Base-by-base conservation (phyloP, 2,888 invertebrate species). In the Andrena bucephala region DNA sequence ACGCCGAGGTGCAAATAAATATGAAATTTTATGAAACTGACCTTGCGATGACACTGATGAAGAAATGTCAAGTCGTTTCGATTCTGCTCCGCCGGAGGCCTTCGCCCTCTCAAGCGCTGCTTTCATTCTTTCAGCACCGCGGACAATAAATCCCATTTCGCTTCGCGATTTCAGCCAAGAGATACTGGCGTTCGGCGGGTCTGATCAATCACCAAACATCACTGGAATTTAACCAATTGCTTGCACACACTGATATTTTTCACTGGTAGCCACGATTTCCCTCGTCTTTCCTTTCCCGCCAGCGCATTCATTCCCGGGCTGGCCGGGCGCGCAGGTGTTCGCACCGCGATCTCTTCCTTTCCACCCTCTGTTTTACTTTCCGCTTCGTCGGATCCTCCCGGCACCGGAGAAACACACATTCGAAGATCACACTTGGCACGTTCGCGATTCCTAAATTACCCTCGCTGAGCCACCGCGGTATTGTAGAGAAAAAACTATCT, bases 381-480 rank as follows among this genome's bases (percentile, higher is more conserved):
- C 72, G 69, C 65, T 54, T 20, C 27, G 20, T 52, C 29, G 69
- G 63, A 63, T 80, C 66, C 77, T 84, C 52, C 65, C 83, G 72
- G 62, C 75, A 81, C 73, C 69, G 74, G 75, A 78, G 74, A 77
- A 83, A 80, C 85, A 86, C 85, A 86, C 80, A 63, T 84, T 82
- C 77, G 78, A 82, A 75, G 86, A 87, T 87, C 87, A 88, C 88
- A 89, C 89, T 90, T 90, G 89, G 89, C 89, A 89, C 88, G 86
- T 83, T 81, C 85, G 79, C 84, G 85, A 87, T 87, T 73, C 65
- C 79, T 85, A 86, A 74, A 83, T 86, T 83, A 81, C 86, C 87
- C 88, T 90, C 88, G 90, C 87, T 90, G 91, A 92, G 91, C 90
- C 90, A 91, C 91, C 91, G 92, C 92, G 92, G 90, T 91, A 89